A percentile compares a stretch with the other conserved stretches of the same genome.
These are phyloP conservation scores for Zaprionus vittiger DNA, from an alignment of 1,140 invertebrate genomes.

Conservation along the genomic window DNA sequence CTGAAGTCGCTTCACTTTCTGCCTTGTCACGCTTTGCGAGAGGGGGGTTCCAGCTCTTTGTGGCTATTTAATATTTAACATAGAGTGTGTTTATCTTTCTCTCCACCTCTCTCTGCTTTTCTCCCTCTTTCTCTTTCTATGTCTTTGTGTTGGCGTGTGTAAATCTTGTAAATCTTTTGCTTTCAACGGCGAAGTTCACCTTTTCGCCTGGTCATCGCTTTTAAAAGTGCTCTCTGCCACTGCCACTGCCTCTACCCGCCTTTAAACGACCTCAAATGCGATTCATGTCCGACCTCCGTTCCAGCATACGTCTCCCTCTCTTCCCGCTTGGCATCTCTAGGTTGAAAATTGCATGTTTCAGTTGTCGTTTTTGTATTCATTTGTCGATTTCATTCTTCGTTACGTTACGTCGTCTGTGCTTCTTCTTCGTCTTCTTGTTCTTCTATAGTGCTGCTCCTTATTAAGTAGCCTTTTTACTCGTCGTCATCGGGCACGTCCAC, in stretches of 20 bases:
- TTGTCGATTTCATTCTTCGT: conserved; percentile 4
- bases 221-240: conserved; percentile 68
- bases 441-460: conserved; percentile 23
- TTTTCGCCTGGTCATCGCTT: conserved; percentile 66
- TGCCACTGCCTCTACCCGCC: neutral
- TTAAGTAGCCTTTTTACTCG: conserved; percentile 64
- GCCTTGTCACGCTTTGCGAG: conserved; percentile 66
- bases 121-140: conserved; percentile 1
- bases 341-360: conserved; percentile 73
- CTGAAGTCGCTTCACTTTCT: conserved; percentile 44
- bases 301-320: neutral
- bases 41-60: conserved; percentile 49
- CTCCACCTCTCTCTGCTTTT: neutral
- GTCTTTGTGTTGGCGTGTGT: conserved; percentile 60
- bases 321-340: conserved; percentile 23
- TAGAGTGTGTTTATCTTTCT: conserved; percentile 17
- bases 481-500: conserved; percentile 32
- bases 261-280: conserved; percentile 73
- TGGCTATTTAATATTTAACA: conserved; percentile 73
- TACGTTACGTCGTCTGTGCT: neutral
- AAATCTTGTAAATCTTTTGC: conserved; percentile 79
- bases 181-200: conserved; percentile 52
- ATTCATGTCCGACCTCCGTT: conserved; percentile 50
- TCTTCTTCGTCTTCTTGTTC: too few species aligned
- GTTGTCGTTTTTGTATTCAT: conserved; percentile 33